Conservation (phyloP, 2,113 vertebrate species). For the Furnarius figulus region DNA sequence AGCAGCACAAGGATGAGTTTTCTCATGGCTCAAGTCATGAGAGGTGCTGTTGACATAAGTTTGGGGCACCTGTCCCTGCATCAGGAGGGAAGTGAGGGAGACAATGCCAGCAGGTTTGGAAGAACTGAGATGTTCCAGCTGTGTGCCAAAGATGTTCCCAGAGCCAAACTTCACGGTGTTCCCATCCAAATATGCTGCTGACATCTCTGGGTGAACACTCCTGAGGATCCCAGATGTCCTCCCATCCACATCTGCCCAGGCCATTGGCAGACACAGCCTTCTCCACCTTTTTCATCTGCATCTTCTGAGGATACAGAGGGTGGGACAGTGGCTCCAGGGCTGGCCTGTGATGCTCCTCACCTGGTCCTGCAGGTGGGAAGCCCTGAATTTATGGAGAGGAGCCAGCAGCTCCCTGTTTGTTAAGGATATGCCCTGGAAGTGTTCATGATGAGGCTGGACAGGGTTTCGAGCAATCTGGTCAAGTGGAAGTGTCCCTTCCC, state of each 20-base stretch:
- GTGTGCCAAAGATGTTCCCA: neutral
- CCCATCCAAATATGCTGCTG: neutral
- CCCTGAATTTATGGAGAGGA: neutral
- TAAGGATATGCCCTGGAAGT: neutral
- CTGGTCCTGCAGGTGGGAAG: neutral
- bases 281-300: neutral
- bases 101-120: neutral
- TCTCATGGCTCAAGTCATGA: neutral
- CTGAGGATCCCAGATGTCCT: neutral
- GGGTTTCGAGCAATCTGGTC: neutral
- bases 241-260: neutral
- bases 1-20: neutral
- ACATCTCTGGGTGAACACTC: neutral
- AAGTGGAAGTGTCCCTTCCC: neutral
- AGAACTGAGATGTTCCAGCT: neutral
- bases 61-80: neutral
- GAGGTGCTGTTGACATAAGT: neutral
- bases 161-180: neutral
- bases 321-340: neutral
- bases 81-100: neutral
- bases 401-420: neutral
- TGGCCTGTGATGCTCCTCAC: neutral
- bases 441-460: accelerated
- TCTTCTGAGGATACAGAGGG: neutral
- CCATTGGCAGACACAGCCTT: neutral